phyloP scores from a whole-genome alignment of 2,797 vertebrate species.

The Yasuhikotakia modesta region DNA sequence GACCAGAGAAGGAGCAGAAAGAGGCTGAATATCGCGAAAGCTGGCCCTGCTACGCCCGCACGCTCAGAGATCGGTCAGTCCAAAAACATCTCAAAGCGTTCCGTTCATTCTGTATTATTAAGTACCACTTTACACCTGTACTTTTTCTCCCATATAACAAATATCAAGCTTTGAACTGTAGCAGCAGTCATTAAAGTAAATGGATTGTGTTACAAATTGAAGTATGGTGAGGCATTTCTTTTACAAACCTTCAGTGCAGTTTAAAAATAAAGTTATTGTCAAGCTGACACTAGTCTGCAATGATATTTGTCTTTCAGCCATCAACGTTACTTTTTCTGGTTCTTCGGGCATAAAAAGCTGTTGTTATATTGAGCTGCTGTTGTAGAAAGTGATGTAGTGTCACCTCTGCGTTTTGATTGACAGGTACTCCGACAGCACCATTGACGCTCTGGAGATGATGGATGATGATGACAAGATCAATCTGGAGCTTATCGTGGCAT shows the following conservation, averaged over 20 bases:
- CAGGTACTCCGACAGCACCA: slow-evolving; percentile 88
- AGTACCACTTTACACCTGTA: background rate
- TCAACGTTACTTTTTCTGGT: background rate
- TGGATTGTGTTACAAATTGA: background rate
- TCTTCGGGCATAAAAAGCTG: background rate
- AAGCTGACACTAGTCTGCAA: background rate
- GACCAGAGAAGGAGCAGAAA: slow-evolving; percentile 88
- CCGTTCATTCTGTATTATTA: background rate
- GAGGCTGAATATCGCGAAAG: slow-evolving; percentile 88
- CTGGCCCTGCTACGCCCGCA: slow-evolving; percentile 84
- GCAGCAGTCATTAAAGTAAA: slow-evolving; percentile 20
- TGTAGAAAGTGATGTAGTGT: slow-evolving; percentile 3
- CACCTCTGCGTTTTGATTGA: slow-evolving; percentile 44
- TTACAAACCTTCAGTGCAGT: background rate
- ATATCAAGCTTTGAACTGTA: background rate
- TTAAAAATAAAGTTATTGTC: background rate
- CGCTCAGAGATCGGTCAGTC: slow-evolving; percentile 80
- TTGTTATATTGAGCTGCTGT: background rate
- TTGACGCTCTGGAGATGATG: slow-evolving; percentile 83
- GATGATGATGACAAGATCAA: slow-evolving; percentile 92
- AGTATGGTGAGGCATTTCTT: background rate
- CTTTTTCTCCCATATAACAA: background rate
- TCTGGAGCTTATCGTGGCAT: slow-evolving; percentile 86
- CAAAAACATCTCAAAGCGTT: background rate
- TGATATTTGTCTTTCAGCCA: background rate